A percentile compares a stretch with the other conserved stretches of the same genome.
Conservation (phyloP, 2,888 invertebrate genomes). For the Drosophila hamatofila region DNA sequence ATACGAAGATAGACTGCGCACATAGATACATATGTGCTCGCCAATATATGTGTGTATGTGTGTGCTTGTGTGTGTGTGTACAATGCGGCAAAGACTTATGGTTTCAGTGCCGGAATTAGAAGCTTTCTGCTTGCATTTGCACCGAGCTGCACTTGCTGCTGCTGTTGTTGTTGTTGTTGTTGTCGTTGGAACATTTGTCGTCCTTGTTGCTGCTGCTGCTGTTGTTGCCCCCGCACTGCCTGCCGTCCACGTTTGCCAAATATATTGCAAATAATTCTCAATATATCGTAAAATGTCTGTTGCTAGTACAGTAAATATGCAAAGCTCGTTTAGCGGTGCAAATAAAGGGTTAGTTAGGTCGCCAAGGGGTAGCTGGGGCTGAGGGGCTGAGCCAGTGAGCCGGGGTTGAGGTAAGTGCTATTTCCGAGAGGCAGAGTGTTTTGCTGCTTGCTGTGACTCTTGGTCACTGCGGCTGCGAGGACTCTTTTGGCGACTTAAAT, state of each 20-base stretch:
- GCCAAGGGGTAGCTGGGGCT: neutral
- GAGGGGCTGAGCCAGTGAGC: neutral
- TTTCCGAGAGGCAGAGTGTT: slow-evolving; percentile 1
- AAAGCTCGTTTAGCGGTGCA: slow-evolving; percentile 79
- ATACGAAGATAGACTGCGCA: slow-evolving; percentile 25
- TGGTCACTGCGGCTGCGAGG: slow-evolving; percentile 47
- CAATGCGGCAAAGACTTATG: slow-evolving; percentile 82
- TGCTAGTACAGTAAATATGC: slow-evolving; percentile 79
- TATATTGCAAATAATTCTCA: slow-evolving; percentile 83
- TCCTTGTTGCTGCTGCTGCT: slow-evolving; percentile 72
- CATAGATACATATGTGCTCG: slow-evolving; percentile 7
- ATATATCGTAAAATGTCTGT: slow-evolving; percentile 82
- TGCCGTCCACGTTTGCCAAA: slow-evolving; percentile 57
- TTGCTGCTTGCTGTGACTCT: slow-evolving; percentile 34
- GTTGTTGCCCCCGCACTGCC: neutral
- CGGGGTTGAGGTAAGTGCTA: neutral
- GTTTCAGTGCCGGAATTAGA: slow-evolving; percentile 81
- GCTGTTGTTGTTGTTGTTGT: slow-evolving; percentile 45
- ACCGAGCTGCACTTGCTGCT: slow-evolving; percentile 65
- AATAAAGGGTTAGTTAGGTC: slow-evolving; percentile 48
- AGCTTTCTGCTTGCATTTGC: slow-evolving; percentile 81
- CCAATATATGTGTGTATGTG: slow-evolving; percentile 12
- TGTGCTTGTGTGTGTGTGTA: slow-evolving; percentile 46
- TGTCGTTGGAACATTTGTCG: slow-evolving; percentile 78
- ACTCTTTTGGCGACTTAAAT: slow-evolving; percentile 20